These are phyloP conservation scores for Cephus pygmeus DNA, from an alignment of 2,888 invertebrate genomes.

Conservation along the genomic window DNA sequence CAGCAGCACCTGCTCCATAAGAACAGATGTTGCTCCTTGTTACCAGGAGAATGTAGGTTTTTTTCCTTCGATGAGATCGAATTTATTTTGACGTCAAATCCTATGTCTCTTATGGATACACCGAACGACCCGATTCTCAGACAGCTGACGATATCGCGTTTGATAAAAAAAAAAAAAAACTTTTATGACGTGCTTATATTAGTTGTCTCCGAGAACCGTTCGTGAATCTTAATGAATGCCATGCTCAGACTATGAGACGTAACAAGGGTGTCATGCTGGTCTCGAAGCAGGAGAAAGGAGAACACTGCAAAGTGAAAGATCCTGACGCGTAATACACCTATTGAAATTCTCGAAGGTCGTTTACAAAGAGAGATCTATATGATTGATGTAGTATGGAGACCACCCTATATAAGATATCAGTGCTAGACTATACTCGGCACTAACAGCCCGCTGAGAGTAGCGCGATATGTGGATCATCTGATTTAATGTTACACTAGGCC, in stretches of 20 bases:
- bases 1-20: background rate
- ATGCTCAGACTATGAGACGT: background rate
- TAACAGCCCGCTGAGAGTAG: background rate
- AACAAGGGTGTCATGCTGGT: background rate
- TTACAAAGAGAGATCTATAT: background rate
- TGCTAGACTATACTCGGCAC: background rate
- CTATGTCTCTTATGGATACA: background rate
- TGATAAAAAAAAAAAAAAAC: background rate
- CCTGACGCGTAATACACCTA: background rate
- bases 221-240: background rate
- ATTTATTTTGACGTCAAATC: background rate
- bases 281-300: background rate
- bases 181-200: background rate
- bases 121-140: background rate
- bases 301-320: background rate
- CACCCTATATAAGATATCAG: background rate
- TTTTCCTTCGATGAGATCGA: background rate
- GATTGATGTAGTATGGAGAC: background rate
- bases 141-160: background rate
- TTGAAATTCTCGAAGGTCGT: background rate
- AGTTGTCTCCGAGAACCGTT: background rate
- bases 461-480: background rate
- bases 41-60: background rate
- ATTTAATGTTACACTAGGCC: background rate
- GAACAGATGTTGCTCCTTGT: background rate